Evolutionary conservation across 2,113 vertebrate genomes (phyloP).

Genomic region (Sarotherodon lohbergeri): DNA sequence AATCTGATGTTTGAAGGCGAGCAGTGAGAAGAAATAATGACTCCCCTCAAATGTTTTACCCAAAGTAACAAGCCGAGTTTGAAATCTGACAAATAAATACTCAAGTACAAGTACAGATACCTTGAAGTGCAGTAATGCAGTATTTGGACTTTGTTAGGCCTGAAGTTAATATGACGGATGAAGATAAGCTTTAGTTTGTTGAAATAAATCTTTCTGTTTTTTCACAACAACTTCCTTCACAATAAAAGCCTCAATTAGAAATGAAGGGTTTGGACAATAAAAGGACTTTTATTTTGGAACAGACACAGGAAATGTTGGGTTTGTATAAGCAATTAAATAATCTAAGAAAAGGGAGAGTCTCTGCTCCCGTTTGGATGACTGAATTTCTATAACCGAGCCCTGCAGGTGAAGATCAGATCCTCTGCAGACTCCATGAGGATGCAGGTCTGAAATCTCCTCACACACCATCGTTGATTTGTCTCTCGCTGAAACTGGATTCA

Average conservation of each 20-base stretch:
- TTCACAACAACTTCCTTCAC: background rate
- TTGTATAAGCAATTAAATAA: too few species aligned
- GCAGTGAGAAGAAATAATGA: background rate
- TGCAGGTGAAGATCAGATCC: background rate
- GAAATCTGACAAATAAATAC: background rate
- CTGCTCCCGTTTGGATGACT: background rate
- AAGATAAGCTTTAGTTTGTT: rapidly evolving
- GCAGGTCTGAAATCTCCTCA: background rate
- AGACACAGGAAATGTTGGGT: too few species aligned
- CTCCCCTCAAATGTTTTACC: background rate
- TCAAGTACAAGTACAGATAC: background rate
- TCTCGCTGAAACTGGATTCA: background rate
- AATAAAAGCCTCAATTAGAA: background rate
- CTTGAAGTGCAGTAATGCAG: background rate
- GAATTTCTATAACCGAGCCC: background rate
- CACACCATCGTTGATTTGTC: background rate
- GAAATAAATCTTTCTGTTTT: background rate
- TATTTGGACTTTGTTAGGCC: background rate
- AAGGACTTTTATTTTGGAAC: too few species aligned
- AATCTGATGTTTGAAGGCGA: background rate
- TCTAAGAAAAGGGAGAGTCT: background rate
- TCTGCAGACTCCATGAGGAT: background rate
- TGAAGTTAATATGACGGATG: background rate
- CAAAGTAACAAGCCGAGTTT: background rate
- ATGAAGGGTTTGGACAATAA: background rate